Evolutionary conservation across 2,113 vertebrate genomes (phyloP).

Genomic region (Gnathonemus echidnorhynchus): DNA sequence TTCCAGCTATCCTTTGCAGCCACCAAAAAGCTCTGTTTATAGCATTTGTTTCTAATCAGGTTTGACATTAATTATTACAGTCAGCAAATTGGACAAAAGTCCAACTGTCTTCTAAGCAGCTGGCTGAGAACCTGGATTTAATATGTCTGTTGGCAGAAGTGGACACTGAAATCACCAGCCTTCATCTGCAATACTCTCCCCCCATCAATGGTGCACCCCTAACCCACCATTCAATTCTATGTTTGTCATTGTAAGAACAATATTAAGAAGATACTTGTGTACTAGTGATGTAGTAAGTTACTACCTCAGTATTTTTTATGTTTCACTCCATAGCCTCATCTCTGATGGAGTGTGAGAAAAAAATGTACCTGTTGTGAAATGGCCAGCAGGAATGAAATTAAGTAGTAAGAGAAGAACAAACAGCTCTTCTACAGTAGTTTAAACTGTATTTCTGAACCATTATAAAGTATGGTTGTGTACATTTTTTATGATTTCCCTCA

Average conservation of each 20-base stretch:
- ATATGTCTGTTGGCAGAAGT: background rate
- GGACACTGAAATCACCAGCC: background rate
- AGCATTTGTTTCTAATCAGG: background rate
- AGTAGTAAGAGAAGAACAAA: background rate
- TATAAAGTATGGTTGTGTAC: background rate
- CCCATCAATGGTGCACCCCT: background rate
- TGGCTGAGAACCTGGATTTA: background rate
- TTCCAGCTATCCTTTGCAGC: background rate
- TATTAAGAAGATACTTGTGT: background rate
- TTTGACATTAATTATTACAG: background rate
- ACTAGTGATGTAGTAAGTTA: background rate
- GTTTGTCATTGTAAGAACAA: background rate
- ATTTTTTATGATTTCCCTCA: background rate
- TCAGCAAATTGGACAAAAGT: background rate
- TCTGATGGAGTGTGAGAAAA: background rate
- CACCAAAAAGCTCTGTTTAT: background rate
- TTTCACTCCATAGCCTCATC: background rate
- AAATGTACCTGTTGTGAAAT: background rate
- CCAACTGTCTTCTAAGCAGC: background rate
- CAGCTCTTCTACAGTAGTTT: background rate
- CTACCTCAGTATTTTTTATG: background rate
- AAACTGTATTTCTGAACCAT: background rate
- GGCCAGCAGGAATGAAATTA: background rate
- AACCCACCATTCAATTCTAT: background rate
- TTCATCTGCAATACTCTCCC: background rate